Conservation (phyloP, 2,797 vertebrate species). For the Macroramphosus scolopax region DNA sequence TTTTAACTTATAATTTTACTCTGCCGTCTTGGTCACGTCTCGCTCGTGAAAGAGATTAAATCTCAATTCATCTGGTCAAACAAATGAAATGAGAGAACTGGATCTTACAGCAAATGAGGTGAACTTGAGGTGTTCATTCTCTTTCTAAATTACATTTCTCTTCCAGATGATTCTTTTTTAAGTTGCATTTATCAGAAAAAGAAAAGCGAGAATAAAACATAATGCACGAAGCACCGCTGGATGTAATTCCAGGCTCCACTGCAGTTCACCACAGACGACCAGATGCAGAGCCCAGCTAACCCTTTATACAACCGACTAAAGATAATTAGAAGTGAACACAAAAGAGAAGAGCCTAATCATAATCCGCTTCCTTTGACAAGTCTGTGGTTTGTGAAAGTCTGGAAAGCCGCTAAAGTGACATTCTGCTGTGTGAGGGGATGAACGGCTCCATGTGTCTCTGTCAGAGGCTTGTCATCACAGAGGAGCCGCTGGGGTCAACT, state of each 20-base stretch:
- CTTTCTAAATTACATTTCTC: too few species aligned
- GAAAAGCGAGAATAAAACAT: too few species aligned
- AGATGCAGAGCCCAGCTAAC: slow-evolving; percentile 25
- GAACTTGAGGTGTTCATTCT: too few species aligned
- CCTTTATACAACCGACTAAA: slow-evolving; percentile 45
- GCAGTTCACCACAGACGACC: slow-evolving; percentile 42
- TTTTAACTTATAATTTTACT: too few species aligned
- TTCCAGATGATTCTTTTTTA: too few species aligned
- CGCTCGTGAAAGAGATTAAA: too few species aligned
- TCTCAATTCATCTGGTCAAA: too few species aligned
- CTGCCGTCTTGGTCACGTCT: too few species aligned
- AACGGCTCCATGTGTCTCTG: slow-evolving; percentile 72
- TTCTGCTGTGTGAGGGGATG: slow-evolving; percentile 62
- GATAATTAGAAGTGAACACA: slow-evolving; percentile 64
- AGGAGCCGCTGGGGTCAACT: slow-evolving; percentile 58
- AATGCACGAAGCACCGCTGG: slow-evolving; percentile 13
- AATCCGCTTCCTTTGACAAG: slow-evolving; percentile 67
- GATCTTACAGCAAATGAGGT: too few species aligned
- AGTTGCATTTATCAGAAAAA: too few species aligned
- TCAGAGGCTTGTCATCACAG: slow-evolving; percentile 67
- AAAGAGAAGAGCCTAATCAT: slow-evolving; percentile 51
- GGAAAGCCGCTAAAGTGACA: slow-evolving; percentile 58
- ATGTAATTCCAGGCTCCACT: slow-evolving; percentile 43
- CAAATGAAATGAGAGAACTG: too few species aligned
- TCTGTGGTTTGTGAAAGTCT: slow-evolving; percentile 55